Base-by-base conservation (phyloP, 2,113 vertebrate species). In the Syngnathus floridae region DNA sequence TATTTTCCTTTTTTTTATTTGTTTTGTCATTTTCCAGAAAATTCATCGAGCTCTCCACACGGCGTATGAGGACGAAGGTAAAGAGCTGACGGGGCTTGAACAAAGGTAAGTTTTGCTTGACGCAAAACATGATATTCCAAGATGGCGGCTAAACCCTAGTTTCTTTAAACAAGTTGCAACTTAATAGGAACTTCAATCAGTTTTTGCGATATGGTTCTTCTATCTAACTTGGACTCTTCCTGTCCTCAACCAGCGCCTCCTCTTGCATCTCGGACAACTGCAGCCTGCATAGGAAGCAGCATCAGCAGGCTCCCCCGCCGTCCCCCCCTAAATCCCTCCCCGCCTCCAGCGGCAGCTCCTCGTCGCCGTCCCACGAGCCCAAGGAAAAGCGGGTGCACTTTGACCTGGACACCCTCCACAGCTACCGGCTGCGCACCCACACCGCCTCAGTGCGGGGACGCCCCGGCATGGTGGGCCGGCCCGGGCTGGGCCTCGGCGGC, bases 31-130 rank as follows among this genome's bases (percentile, higher is more conserved):
- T 66, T 69, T 72, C 4, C 86, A 97, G 95, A 96, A 94, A 84
- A 97, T 98, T 72, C 95, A 98, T 82, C 79, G 93, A 7, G 95
- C 94, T 26, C 85, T 98, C 60, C 94, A 97, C 83, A 88, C 67
- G 4, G 90, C 88, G 6, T 90, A 77, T 0, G 92, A 92, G 66
- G 87, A 86, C 19, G 80, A 51, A 7, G 87, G 75, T 31, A 83
- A 64, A 75, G 88, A 88, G 78, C 74, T 88, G 76, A 82, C 80
- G 0, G 84, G 83, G 64, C 69, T 85, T 17, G 84, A 74, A 84
- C 79, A 62, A 82, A 90, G 79, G 84, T 88, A 76, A 85, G 49
- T 48, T 48, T 49, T 7, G n/a, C 48, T 19, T n/a, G 7, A n/a
- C 2, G n/a, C 16, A 7, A 31, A 7, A 31, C 26, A 31, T 31